Evolutionary conservation across 2,113 vertebrate species (phyloP), one percentile per base, ranked within the genome.

Genomic region (Sapayoa aenigma): DNA sequence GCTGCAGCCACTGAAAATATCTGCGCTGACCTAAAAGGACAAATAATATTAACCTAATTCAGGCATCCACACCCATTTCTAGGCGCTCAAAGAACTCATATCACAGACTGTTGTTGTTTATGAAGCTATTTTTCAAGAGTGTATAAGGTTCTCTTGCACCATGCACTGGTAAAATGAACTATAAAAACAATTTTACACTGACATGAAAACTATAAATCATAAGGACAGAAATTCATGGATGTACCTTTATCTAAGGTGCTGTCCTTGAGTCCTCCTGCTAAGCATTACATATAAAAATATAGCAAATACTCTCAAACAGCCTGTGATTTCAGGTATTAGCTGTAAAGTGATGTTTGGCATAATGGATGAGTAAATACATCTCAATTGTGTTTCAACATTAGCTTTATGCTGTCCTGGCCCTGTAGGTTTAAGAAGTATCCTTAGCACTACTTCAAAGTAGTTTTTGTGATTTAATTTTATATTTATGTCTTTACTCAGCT

Each of bases 401-500:
- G 31, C 53, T 90, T 83, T 79, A 39, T 16, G 19, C 30, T 50
- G 58, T 47, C 49, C 41, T 56, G 60, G 78, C 49, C 46, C 49
- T 0, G 0, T 28, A 68, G 78, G 44, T 37, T 83, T 78, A 22
- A 85, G 59, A 42, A 55, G 31, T 79, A 89, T 65, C 20, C n/a
- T 58, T 35, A 89, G n/a, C 71, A 49, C 67, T 58, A 87, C 86
- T 93, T 81, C 56, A 37, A 77, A 86, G 66, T 58, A 84, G 67
- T 13, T 86, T 93, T 92, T 90, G 72, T 85, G 72, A 96, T 96
- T 96, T 97, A 95, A 96, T 94, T 97, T 90, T 68, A 56, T 91
- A 93, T 97, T 94, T 97, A 97, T 89, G 92, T 76, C 84, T 96
- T 95, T 96, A 66, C 72, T 86, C 84, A 94, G 74, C 84, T 94